Percentiles rank a stretch among this genome's conserved stretches.
These are phyloP conservation scores for Babyrousa celebensis DNA, from an alignment of 2,797 vertebrate genomes.

Conservation along the genomic window DNA sequence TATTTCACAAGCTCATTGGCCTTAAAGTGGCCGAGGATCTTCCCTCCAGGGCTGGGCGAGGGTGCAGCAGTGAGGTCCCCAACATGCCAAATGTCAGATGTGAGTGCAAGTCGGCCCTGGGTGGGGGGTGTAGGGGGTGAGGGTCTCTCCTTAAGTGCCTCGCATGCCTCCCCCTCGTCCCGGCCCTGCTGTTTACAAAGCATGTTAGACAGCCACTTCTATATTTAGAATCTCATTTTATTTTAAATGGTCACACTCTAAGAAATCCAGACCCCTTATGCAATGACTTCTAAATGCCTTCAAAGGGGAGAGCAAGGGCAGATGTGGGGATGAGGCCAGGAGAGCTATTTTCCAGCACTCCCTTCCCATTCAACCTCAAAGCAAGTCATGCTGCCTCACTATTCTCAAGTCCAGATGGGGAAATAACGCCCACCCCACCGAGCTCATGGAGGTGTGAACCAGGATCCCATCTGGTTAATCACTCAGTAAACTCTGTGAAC, in stretches of 20 bases:
- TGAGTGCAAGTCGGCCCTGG: not conserved
- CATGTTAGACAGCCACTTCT: not conserved
- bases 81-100: too few species aligned
- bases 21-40: not conserved
- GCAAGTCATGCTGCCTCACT: not conserved
- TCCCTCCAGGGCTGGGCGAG: too few species aligned
- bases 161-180: rapidly evolving
- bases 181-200: not conserved
- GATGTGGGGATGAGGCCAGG: not conserved
- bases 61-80: not conserved
- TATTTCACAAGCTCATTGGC: not conserved
- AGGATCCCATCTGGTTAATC: not conserved
- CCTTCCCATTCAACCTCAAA: not conserved
- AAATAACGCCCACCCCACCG: not conserved
- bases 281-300: not conserved
- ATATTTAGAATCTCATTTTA: not conserved
- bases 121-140: rapidly evolving
- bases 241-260: not conserved
- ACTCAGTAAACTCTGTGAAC: not conserved
- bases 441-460: not conserved
- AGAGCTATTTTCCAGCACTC: rapidly evolving
- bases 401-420: not conserved
- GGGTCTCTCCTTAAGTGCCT: not conserved
- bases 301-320: not conserved
- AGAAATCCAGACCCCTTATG: not conserved